Evolutionary conservation across 2,113 vertebrate genomes (phyloP).

Genomic region (rat (Rattus norvegicus)): DNA sequence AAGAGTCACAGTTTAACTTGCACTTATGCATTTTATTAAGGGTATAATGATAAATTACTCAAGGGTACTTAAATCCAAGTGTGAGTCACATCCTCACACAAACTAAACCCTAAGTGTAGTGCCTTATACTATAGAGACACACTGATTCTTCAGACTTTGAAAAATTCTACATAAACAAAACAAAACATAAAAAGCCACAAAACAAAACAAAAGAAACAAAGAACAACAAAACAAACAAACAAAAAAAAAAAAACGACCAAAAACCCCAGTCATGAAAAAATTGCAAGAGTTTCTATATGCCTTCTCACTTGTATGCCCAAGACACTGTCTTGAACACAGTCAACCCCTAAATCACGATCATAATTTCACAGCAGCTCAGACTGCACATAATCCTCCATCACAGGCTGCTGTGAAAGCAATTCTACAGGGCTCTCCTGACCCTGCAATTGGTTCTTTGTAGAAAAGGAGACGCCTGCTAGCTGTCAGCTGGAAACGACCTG

Average conservation of each 20-base stretch:
- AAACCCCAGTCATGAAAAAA: not conserved
- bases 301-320: not conserved
- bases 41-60: conserved; percentile 69
- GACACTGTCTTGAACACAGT: not conserved
- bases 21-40: conserved; percentile 73
- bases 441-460: not conserved
- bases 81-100: conserved; percentile 44
- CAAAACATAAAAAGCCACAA: not conserved
- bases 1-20: conserved; percentile 67
- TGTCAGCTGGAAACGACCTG: not conserved
- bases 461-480: not conserved
- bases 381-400: not conserved
- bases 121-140: not conserved
- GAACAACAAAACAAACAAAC: not conserved
- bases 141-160: conserved; percentile 7
- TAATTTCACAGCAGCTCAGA: not conserved
- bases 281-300: not conserved
- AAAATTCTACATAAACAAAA: conserved; percentile 31
- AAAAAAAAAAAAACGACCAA: not conserved
- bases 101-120: conserved; percentile 44
- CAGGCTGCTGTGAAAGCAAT: not conserved
- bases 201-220: no score
- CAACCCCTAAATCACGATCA: not conserved
- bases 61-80: conserved; percentile 68
- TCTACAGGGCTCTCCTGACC: fast-evolving